Evolutionary conservation across 2,797 vertebrate genomes (phyloP).

Genomic region (Rhadinocentrus ornatus): DNA sequence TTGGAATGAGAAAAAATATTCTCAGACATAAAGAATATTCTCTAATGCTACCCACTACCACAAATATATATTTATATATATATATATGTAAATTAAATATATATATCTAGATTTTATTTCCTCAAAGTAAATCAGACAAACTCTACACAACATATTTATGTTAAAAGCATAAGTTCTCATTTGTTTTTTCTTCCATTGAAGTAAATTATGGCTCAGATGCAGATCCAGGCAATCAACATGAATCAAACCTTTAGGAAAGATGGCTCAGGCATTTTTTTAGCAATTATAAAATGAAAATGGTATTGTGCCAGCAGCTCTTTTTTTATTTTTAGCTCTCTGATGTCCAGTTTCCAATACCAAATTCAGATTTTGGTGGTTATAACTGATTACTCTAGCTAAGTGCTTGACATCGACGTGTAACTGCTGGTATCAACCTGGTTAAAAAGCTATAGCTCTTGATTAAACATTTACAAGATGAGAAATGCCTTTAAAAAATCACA

Average conservation of each 20-base stretch:
- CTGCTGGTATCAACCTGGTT: constrained; percentile 72
- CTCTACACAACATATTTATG: constrained; percentile 72
- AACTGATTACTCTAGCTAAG: constrained; percentile 21
- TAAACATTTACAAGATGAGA: constrained; percentile 54
- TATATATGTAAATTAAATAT: constrained; percentile 64
- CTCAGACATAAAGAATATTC: constrained; percentile 67
- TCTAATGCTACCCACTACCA: constrained; percentile 81
- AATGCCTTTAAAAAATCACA: constrained; percentile 33
- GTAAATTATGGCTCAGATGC: constrained; percentile 85
- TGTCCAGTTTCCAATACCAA: constrained; percentile 24
- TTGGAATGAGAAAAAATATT: constrained; percentile 68
- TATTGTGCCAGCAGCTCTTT: background rate
- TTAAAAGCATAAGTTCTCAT: constrained; percentile 61
- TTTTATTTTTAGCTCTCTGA: constrained; percentile 17
- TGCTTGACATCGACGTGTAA: constrained; percentile 54
- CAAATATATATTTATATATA: constrained; percentile 73
- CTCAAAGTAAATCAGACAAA: constrained; percentile 78
- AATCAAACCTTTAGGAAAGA: constrained; percentile 47
- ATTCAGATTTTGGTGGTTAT: background rate
- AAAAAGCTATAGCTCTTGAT: constrained; percentile 62
- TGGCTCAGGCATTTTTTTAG: constrained; percentile 41
- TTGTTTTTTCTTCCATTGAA: constrained; percentile 69
- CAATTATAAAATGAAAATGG: constrained; percentile 26
- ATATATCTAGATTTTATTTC: constrained; percentile 60
- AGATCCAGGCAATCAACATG: constrained; percentile 78